Evolutionary conservation across 2,888 invertebrate species (phyloP).

Genomic region (Andrena chrysosceles): DNA sequence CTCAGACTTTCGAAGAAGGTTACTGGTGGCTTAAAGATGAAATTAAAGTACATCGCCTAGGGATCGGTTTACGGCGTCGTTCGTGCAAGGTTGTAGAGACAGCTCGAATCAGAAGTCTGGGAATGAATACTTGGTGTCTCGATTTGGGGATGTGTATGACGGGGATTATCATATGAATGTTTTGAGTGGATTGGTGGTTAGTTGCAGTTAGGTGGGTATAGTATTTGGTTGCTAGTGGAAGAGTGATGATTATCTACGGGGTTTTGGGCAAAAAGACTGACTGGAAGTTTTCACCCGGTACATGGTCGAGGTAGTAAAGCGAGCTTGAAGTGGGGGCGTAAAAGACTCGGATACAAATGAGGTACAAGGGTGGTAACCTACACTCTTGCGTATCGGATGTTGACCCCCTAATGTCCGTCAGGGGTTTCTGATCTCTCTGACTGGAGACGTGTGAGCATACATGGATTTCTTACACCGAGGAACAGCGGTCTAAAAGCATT

Average conservation of each 20-base stretch:
- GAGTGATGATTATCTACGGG: not conserved
- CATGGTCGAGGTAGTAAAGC: slow-evolving; percentile 63
- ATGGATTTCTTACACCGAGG: not conserved
- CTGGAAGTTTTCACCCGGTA: slow-evolving; percentile 74
- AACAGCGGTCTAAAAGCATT: not conserved
- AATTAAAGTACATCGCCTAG: not conserved
- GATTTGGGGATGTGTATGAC: not conserved
- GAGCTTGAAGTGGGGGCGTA: slow-evolving; percentile 76
- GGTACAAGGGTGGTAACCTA: slow-evolving; percentile 82
- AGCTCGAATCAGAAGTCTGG: not conserved
- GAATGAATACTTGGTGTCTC: not conserved
- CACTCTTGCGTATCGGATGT: slow-evolving; percentile 81
- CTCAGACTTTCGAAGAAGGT: not conserved
- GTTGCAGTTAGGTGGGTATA: not conserved
- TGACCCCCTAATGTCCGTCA: slow-evolving; percentile 77
- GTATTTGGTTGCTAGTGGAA: not conserved
- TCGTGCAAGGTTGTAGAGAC: not conserved
- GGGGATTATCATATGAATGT: not conserved
- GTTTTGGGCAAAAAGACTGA: not conserved
- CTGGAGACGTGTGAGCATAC: slow-evolving; percentile 15
- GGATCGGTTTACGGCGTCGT: slow-evolving; percentile 17
- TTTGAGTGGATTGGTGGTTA: not conserved
- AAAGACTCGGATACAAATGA: slow-evolving; percentile 82
- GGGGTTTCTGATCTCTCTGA: slow-evolving; percentile 71
- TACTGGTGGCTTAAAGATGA: not conserved